Conservation (phyloP, 2,888 invertebrate species). For the Acanthoscelides obtectus region DNA sequence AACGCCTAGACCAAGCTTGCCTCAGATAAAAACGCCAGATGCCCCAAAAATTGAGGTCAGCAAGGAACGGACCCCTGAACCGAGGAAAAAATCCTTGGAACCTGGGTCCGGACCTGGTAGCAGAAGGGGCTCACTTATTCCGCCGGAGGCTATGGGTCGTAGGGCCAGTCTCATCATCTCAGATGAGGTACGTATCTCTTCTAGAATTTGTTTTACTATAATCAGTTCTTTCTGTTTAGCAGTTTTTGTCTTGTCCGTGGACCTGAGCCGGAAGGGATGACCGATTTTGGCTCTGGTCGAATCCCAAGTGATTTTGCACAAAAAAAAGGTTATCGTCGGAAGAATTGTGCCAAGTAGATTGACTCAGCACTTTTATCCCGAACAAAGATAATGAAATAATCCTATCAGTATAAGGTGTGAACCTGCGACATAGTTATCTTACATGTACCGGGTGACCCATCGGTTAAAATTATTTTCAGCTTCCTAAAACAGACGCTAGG, state of each 20-base stretch:
- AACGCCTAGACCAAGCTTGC: slow-evolving; percentile 45
- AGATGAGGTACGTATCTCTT: slow-evolving; percentile 72
- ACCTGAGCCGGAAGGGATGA: neutral
- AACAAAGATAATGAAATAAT: no score
- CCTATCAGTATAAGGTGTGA: no score
- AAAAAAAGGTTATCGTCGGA: no score
- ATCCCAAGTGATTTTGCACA: neutral
- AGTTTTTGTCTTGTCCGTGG: neutral
- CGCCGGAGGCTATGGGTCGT: slow-evolving; percentile 81
- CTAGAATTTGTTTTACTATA: slow-evolving; percentile 2
- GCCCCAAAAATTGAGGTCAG: slow-evolving; percentile 86
- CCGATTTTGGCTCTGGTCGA: neutral
- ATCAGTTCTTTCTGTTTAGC: neutral
- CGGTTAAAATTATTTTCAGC: no score
- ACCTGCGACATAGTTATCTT: no score
- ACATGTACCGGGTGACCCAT: no score
- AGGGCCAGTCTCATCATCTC: slow-evolving; percentile 88
- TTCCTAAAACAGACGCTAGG: no score
- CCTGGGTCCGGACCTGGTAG: slow-evolving; percentile 53
- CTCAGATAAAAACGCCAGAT: slow-evolving; percentile 68
- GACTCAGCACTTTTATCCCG: no score
- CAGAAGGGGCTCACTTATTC: slow-evolving; percentile 81
- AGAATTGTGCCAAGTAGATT: no score
- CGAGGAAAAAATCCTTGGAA: slow-evolving; percentile 65
- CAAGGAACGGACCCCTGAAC: slow-evolving; percentile 66